Evolutionary conservation across 35 echinoderm and acorn worm species (phyloP).

Genomic region (Eucidaris tribuloides): DNA sequence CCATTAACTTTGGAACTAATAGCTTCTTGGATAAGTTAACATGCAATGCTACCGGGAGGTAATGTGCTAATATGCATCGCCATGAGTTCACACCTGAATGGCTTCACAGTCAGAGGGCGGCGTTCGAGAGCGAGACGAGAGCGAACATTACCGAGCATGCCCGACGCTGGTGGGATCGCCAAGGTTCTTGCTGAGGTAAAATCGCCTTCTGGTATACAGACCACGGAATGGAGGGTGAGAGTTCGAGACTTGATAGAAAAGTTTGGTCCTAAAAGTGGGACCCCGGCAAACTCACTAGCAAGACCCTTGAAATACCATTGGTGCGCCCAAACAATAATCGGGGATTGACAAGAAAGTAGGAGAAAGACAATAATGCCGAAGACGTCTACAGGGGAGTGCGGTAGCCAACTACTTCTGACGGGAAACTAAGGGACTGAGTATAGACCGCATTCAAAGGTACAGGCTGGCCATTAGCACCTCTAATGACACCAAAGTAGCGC

Average conservation of each 20-base stretch:
- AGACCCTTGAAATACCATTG: background rate
- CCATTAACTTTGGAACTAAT: background rate
- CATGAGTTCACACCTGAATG: background rate
- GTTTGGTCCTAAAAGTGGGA: background rate
- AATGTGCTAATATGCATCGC: background rate
- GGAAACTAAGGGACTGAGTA: background rate
- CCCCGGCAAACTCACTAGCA: background rate
- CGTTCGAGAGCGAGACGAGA: background rate
- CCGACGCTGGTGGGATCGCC: background rate
- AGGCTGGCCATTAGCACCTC: constrained; percentile 2
- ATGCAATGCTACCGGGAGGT: background rate
- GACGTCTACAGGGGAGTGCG: background rate
- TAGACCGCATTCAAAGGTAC: background rate
- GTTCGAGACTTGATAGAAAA: background rate
- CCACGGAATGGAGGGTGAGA: background rate
- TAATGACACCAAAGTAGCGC: background rate
- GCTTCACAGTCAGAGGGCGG: background rate
- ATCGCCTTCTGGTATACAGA: background rate
- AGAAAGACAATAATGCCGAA: background rate
- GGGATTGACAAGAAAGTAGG: background rate
- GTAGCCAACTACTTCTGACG: background rate
- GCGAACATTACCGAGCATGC: background rate
- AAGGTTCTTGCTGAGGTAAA: background rate
- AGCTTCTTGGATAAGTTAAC: background rate
- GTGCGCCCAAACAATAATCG: background rate